These are phyloP conservation scores for Cynaeus angustus DNA, from an alignment of 2,888 invertebrate genomes.

Conservation along the genomic window DNA sequence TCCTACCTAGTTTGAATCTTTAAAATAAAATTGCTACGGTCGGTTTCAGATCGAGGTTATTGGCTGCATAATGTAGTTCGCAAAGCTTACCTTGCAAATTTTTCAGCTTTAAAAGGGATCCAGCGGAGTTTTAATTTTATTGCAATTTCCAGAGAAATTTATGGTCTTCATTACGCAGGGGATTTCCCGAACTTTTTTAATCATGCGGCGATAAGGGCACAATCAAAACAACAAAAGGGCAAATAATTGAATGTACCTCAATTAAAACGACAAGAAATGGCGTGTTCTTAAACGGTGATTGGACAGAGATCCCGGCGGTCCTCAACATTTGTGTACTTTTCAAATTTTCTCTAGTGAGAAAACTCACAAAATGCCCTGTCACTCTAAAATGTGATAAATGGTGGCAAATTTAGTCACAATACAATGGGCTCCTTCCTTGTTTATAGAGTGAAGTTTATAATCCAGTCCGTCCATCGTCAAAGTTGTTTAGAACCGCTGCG, in stretches of 20 bases:
- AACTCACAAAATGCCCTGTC: no score
- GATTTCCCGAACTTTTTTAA: conserved; percentile 32
- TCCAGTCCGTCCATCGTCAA: conserved; percentile 1
- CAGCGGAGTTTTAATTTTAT: conserved; percentile 51
- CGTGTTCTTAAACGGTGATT: conserved; percentile 58
- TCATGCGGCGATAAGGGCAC: conserved; percentile 33
- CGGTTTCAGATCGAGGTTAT: conserved; percentile 56
- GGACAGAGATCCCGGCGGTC: conserved; percentile 50
- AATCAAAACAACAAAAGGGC: conserved; percentile 28
- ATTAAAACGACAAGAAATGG: conserved; percentile 58
- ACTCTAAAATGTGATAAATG: no score
- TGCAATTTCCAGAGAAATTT: conserved; percentile 40
- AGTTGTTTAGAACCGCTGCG: conserved; percentile 12
- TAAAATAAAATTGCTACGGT: conserved; percentile 59
- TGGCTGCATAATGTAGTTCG: conserved; percentile 54
- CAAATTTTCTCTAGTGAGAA: background rate
- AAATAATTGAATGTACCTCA: conserved; percentile 54
- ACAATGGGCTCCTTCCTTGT: background rate
- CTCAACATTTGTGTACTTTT: background rate
- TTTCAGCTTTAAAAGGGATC: conserved; percentile 37
- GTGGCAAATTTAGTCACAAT: background rate
- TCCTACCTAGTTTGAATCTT: conserved; percentile 59
- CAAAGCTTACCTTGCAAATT: conserved; percentile 54
- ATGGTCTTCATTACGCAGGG: conserved; percentile 42
- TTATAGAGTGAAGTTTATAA: background rate